Evolutionary conservation across 2,797 vertebrate species (phyloP), one percentile per base, ranked within the genome.

Genomic region (Enteromius argenteus): DNA sequence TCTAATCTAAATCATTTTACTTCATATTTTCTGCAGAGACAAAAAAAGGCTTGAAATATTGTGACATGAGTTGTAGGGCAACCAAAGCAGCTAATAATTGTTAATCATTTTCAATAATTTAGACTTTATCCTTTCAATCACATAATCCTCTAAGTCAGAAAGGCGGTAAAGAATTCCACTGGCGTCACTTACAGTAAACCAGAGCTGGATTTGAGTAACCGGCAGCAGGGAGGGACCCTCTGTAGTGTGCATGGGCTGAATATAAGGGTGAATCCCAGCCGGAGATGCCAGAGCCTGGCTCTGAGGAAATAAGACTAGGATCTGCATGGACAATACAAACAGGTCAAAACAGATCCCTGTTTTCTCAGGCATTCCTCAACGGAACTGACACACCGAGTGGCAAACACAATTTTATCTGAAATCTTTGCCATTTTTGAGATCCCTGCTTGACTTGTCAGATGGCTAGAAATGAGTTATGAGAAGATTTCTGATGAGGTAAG

Each of bases 361-460:
- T 78, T 73, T 82, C 23, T 37, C 53, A 44, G 56, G 23, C 53
- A 82, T 82, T 78, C 67, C 74, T 72, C 69, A 37, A 75, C 49
- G 17, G 49, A 68, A 4, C 32, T 49, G 35, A 44, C 56, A 66
- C 27, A 17, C 11, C 3, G 17, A 53, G 7, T 21, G 39, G 46
- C n/a, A 51, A 68, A 39, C 35, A 0, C 15, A n/a, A 17, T 21
- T 0, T 46, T 42, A 1, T 46, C 1, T 30, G 39, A 44, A 62
- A 8, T 4, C 4, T 56, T n/a, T 21, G 17, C 6, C 4, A 4
- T 39, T 27, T 39, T 3, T 30, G 1, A 19, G 44, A 0, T 4
- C 3, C 7, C 1, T 6, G 14, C 39, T 19, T 2, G 66, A 79
- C 5, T 79, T 17, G 3, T 51, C 21, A 9, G 68, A 46, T 44